Conservation (phyloP, 2,888 invertebrate genomes). For the Andrena fulva region DNA sequence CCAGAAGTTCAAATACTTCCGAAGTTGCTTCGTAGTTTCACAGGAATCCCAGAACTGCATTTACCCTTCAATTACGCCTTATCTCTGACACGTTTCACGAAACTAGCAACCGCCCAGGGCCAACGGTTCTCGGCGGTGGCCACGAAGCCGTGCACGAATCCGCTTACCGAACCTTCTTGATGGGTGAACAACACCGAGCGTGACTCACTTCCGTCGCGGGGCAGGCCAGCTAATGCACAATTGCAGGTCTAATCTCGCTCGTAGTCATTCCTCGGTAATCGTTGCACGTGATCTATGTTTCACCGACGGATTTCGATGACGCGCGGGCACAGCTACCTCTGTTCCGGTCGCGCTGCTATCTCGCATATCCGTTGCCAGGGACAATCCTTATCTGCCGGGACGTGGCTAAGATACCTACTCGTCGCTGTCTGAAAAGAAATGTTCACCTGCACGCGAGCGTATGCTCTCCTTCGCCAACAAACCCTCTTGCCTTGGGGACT, state of each 20-base stretch:
- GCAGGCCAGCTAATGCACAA: conserved; percentile 59
- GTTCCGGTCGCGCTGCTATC: conserved; percentile 31
- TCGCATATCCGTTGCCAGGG: conserved; percentile 35
- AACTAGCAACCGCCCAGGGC: background rate
- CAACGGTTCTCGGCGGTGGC: background rate
- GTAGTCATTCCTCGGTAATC: conserved; percentile 54
- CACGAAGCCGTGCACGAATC: conserved; percentile 2
- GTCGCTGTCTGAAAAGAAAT: background rate
- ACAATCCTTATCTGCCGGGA: conserved; percentile 30
- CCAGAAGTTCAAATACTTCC: too few relatives aligned
- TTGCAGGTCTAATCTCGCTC: conserved; percentile 41
- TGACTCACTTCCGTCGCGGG: conserved; percentile 66
- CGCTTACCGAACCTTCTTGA: conserved; percentile 49
- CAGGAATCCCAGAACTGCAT: too few relatives aligned
- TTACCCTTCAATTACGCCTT: background rate
- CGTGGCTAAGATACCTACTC: conserved; percentile 9
- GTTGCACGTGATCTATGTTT: conserved; percentile 49
- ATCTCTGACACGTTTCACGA: background rate
- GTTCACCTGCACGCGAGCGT: background rate
- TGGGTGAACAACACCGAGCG: conserved; percentile 35
- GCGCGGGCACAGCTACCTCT: conserved; percentile 27
- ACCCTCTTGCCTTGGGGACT: background rate
- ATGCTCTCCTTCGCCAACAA: background rate
- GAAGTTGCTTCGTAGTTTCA: too few relatives aligned
- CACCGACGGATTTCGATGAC: conserved; percentile 46